A percentile compares a stretch with the other conserved stretches of the same genome.
Evolutionary conservation across 2,888 invertebrate genomes (phyloP).

Genomic region (Margaritifera margaritifera): DNA sequence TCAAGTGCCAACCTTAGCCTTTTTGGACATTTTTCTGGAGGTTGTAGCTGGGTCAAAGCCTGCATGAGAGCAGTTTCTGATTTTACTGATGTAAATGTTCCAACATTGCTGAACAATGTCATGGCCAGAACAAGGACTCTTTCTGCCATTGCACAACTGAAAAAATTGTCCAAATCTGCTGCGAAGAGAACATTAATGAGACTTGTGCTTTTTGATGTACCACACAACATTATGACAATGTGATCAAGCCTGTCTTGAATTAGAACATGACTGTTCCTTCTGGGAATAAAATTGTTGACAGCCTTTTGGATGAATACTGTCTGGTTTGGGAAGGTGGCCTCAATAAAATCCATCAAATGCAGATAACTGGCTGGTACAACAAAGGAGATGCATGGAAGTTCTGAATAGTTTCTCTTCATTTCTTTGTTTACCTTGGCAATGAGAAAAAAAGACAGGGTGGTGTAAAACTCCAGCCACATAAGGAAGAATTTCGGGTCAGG

Average conservation of each 20-base stretch:
- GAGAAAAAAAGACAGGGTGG: slow-evolving; percentile 37
- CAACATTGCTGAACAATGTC: slow-evolving; percentile 46
- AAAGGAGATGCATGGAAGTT: slow-evolving; percentile 26
- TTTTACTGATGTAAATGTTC: slow-evolving; percentile 26
- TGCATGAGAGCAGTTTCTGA: slow-evolving; percentile 31
- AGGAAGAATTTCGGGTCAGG: slow-evolving; percentile 43
- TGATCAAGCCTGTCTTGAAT: slow-evolving; percentile 29
- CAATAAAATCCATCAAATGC: slow-evolving; percentile 33
- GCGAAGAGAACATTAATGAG: slow-evolving; percentile 23
- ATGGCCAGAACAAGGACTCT: slow-evolving; percentile 43
- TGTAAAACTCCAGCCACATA: slow-evolving; percentile 54
- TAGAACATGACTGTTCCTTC: neutral
- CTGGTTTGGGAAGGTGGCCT: slow-evolving; percentile 34
- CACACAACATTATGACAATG: slow-evolving; percentile 28
- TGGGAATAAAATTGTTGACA: slow-evolving; percentile 21
- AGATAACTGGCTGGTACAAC: slow-evolving; percentile 41
- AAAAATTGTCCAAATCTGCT: slow-evolving; percentile 5
- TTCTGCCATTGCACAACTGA: slow-evolving; percentile 35
- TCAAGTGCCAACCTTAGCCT: slow-evolving; percentile 27
- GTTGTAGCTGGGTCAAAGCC: slow-evolving; percentile 20
- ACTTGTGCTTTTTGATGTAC: slow-evolving; percentile 19
- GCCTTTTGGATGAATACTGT: slow-evolving; percentile 15
- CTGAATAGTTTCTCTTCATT: slow-evolving; percentile 1
- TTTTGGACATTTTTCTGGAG: slow-evolving; percentile 25
- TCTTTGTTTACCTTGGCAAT: slow-evolving; percentile 28